Conservation (phyloP, 2,888 invertebrate genomes). For the Scaptodrosophila latifasciaeformis region DNA sequence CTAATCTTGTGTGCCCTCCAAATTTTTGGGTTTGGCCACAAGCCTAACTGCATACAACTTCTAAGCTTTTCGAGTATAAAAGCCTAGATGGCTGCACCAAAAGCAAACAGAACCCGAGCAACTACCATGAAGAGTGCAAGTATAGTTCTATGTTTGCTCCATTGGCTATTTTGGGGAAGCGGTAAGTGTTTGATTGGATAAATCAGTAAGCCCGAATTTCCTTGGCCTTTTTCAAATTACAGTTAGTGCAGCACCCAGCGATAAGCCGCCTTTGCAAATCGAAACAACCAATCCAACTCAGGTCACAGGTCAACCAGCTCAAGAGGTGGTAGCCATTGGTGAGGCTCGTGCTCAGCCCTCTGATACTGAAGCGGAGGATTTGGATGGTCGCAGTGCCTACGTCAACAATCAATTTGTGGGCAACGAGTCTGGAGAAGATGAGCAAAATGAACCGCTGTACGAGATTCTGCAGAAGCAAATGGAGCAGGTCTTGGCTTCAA, state of each 20-base stretch:
- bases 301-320: constrained; percentile 8
- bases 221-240: neutral
- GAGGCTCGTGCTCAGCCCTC: constrained; percentile 36
- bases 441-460: constrained; percentile 48
- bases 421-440: constrained; percentile 44
- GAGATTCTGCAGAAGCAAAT: constrained; percentile 64
- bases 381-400: constrained; percentile 63
- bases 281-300: neutral
- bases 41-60: neutral
- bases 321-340: neutral
- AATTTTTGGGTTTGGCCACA: constrained; percentile 1
- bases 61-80: constrained; percentile 39
- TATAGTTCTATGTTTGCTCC: neutral
- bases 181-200: too few species aligned
- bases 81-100: constrained; percentile 28
- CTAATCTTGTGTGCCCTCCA: too few species aligned
- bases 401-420: constrained; percentile 64
- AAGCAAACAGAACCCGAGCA: constrained; percentile 33
- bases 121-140: constrained; percentile 44
- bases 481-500: constrained; percentile 55
- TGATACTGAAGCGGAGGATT: constrained; percentile 38
- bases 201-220: too few species aligned
- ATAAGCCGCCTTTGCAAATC: neutral
- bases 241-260: neutral
- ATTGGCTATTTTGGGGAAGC: too few species aligned